Evolutionary conservation across 2,797 vertebrate genomes (phyloP).

Genomic region (Rhinoraja longicauda): DNA sequence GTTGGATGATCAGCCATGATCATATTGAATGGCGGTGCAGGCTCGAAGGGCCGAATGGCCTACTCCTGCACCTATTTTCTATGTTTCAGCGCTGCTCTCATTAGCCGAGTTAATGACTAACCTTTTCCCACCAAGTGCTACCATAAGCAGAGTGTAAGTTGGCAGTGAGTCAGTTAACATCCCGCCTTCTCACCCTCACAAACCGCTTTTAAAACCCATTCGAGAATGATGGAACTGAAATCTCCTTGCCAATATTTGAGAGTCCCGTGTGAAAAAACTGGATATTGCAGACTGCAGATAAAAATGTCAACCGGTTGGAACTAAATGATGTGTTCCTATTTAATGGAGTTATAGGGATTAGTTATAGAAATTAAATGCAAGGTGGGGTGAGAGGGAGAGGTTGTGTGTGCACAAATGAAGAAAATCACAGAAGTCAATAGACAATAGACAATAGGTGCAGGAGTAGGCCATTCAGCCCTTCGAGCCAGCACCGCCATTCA

Average conservation of each 20-base stretch:
- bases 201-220: background rate
- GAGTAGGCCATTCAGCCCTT: too few relatives aligned
- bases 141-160: background rate
- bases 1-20: too few relatives aligned
- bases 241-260: background rate
- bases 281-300: background rate
- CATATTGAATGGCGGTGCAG: too few relatives aligned
- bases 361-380: background rate
- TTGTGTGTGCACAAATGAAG: too few relatives aligned
- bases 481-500: too few relatives aligned
- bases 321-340: background rate
- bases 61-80: too few relatives aligned
- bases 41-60: too few relatives aligned
- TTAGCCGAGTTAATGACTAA: background rate
- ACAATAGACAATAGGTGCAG: too few relatives aligned
- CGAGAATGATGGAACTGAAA: background rate
- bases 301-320: background rate
- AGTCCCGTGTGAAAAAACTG: slow-evolving; percentile 5
- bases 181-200: background rate
- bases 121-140: background rate
- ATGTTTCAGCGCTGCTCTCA: too few relatives aligned
- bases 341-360: background rate
- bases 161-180: background rate
- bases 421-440: background rate
- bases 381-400: background rate